These are phyloP conservation scores for Melipona bicolor DNA, from an alignment of 2,888 invertebrate genomes.

Conservation along the genomic window DNA sequence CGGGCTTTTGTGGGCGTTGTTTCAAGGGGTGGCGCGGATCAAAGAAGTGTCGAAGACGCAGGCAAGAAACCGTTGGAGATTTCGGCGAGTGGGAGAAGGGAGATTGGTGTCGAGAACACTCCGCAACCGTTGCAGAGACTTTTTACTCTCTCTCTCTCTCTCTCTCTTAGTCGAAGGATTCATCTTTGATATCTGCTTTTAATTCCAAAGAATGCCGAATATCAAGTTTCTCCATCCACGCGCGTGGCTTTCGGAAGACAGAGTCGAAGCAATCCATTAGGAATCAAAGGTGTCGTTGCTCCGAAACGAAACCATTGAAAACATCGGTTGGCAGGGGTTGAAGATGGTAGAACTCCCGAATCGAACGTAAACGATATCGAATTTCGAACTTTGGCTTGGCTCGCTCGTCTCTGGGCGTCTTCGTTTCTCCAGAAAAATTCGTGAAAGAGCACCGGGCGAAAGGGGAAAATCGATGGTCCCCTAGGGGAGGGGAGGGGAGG, in stretches of 20 bases:
- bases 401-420: not conserved
- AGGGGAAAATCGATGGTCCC: not conserved
- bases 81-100: not conserved
- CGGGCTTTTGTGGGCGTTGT: constrained; percentile 30
- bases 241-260: not conserved
- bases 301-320: not conserved
- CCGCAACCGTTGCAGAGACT: not conserved
- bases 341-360: not conserved
- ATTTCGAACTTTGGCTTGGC: not conserved
- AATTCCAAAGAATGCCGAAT: not conserved
- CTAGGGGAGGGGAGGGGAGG: fast-evolving
- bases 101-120: not conserved
- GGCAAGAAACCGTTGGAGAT: constrained; percentile 12
- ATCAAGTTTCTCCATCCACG: not conserved
- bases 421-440: not conserved
- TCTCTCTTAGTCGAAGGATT: not conserved
- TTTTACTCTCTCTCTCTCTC: not conserved
- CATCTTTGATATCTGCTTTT: not conserved
- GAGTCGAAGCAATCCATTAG: not conserved
- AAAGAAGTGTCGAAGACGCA: constrained; percentile 18
- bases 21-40: constrained; percentile 10
- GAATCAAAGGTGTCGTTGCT: not conserved
- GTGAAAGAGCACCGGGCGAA: not conserved
- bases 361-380: not conserved
- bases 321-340: not conserved